Conservation (phyloP, 1,140 invertebrate genomes). For the Rhizoglyphus robini region DNA sequence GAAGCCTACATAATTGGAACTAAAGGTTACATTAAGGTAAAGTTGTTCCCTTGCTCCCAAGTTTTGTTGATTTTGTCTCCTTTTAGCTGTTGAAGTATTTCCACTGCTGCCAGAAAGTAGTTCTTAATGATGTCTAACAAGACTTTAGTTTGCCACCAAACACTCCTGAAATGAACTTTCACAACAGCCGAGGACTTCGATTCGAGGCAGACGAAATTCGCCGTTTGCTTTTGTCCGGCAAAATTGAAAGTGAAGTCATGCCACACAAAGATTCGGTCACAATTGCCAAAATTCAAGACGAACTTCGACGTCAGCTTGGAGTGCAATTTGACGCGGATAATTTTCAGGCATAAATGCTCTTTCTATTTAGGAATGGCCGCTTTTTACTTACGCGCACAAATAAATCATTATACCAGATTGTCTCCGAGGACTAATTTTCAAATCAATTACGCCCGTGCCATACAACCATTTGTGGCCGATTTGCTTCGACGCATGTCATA, state of each 20-base stretch:
- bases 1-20: constrained; percentile 52
- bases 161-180: constrained; percentile 32
- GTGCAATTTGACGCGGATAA: constrained; percentile 45
- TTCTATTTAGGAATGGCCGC: no score
- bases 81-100: no score
- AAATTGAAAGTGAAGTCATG: constrained; percentile 46
- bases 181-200: constrained; percentile 51
- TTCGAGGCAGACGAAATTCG: constrained; percentile 59
- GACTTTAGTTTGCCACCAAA: constrained; percentile 41
- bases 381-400: no score
- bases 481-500: no score
- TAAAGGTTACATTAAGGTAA: constrained; percentile 48
- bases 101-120: constrained; percentile 24
- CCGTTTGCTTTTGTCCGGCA: constrained; percentile 48
- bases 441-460: no score
- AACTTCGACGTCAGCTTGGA: constrained; percentile 48
- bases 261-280: constrained; percentile 44
- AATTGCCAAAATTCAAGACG: constrained; percentile 49
- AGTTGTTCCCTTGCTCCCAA: constrained; percentile 14
- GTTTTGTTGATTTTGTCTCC: constrained; percentile 13
- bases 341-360: no score
- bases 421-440: no score
- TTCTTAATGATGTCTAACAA: constrained; percentile 28
- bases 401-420: no score
- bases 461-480: no score